These are phyloP conservation scores for Rhopalosiphum padi DNA, from an alignment of 1,140 invertebrate species.

Conservation along the genomic window DNA sequence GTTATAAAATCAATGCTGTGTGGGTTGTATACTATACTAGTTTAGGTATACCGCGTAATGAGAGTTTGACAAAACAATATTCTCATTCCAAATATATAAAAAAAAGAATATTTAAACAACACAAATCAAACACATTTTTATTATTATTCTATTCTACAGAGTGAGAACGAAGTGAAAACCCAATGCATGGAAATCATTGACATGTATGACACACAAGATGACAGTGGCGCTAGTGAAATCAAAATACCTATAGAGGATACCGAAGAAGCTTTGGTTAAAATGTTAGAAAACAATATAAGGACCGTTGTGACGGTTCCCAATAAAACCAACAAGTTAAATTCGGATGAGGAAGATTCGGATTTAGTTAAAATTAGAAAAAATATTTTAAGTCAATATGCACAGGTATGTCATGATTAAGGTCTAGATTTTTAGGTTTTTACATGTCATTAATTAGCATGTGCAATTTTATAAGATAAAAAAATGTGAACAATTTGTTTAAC, in stretches of 20 bases:
- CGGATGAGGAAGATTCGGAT: constrained; percentile 76
- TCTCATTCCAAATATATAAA: not conserved
- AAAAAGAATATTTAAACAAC: not conserved
- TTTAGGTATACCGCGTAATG: not conserved
- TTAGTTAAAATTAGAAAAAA: constrained; percentile 76
- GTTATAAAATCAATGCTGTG: no score
- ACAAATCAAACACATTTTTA: not conserved
- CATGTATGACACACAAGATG: constrained; percentile 39
- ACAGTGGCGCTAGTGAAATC: constrained; percentile 62
- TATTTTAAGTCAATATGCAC: constrained; percentile 83
- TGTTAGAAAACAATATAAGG: constrained; percentile 77
- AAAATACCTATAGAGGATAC: constrained; percentile 67
- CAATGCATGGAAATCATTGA: constrained; percentile 48
- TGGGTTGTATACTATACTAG: not conserved
- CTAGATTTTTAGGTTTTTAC: not conserved
- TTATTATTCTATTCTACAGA: not conserved
- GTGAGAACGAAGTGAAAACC: constrained; percentile 16
- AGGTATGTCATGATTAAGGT: constrained; percentile 66
- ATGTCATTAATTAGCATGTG: not conserved
- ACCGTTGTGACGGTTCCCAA: constrained; percentile 61
- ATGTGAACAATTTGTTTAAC: no score
- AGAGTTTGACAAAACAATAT: not conserved
- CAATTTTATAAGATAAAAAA: not conserved
- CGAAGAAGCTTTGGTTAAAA: constrained; percentile 74
- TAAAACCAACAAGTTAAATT: constrained; percentile 71